phyloP scores from a whole-genome alignment of 2,113 vertebrate genomes.

The Rousettus leschenaultii region DNA sequence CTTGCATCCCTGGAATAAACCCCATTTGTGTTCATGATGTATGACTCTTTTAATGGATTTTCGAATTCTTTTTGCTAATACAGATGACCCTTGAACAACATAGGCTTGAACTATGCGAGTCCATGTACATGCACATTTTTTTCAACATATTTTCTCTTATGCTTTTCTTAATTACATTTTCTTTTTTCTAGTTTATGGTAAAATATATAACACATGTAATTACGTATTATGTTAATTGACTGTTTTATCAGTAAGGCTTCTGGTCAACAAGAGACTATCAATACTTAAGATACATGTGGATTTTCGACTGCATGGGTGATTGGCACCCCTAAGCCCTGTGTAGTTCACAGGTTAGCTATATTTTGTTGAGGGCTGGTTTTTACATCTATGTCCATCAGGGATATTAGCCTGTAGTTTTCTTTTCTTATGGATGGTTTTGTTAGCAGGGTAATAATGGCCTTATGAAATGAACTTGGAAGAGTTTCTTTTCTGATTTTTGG shows the following conservation, averaged over 20 bases:
- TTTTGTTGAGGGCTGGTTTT: background rate
- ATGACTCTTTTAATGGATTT: background rate
- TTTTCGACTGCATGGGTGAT: no score
- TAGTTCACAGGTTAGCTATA: background rate
- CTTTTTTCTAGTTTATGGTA: background rate
- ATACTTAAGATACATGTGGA: background rate
- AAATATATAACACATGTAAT: background rate
- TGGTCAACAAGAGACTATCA: background rate
- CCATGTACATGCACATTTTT: background rate
- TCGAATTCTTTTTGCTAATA: background rate
- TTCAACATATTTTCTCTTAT: background rate
- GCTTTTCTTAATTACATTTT: background rate
- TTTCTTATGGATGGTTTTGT: background rate
- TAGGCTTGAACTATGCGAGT: background rate
- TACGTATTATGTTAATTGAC: background rate
- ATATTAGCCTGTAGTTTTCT: background rate
- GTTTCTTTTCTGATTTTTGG: background rate
- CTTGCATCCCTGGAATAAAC: background rate
- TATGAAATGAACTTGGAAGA: background rate
- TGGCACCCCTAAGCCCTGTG: no score
- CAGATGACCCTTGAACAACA: background rate
- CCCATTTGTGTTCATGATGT: background rate
- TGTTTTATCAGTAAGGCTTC: background rate
- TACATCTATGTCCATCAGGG: background rate
- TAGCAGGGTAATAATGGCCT: background rate